These are phyloP conservation scores for Auanema freiburgensis DNA, from an alignment of 2,888 invertebrate species.

Conservation along the genomic window DNA sequence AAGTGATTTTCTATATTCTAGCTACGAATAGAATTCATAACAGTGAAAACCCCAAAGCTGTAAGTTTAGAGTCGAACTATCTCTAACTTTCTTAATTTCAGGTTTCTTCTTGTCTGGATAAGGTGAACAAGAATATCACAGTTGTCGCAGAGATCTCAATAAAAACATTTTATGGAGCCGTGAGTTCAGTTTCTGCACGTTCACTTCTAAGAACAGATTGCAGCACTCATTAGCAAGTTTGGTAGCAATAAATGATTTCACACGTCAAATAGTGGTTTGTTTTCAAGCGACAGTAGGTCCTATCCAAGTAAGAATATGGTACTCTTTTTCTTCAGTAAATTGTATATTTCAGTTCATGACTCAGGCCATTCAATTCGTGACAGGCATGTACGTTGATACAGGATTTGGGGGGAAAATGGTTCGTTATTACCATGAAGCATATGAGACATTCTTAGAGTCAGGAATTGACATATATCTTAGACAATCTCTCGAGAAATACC, in stretches of 20 bases:
- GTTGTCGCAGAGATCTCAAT: neutral
- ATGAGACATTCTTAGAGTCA: slow-evolving; percentile 22
- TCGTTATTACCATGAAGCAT: slow-evolving; percentile 22
- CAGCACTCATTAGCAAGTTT: neutral
- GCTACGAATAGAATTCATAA: slow-evolving; percentile 30
- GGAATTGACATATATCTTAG: slow-evolving; percentile 24
- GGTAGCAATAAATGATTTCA: neutral
- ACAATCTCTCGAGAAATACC: slow-evolving; percentile 13
- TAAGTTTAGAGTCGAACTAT: no score
- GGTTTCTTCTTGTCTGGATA: slow-evolving; percentile 1
- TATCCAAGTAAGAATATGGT: neutral
- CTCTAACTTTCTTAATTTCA: neutral
- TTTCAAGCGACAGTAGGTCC: neutral
- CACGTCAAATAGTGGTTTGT: neutral
- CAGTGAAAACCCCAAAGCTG: slow-evolving; percentile 5
- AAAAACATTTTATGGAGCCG: neutral
- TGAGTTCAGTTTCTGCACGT: neutral
- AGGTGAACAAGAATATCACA: neutral
- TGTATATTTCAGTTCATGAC: slow-evolving; percentile 14
- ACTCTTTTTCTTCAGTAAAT: neutral
- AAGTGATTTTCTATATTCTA: slow-evolving; percentile 25
- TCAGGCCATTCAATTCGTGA: slow-evolving; percentile 23
- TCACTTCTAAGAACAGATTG: neutral
- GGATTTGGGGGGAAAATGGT: slow-evolving; percentile 28
- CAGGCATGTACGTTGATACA: slow-evolving; percentile 24